Percentiles rank a stretch among this genome's conserved stretches.
Evolutionary conservation across 2,113 vertebrate species (phyloP).

Genomic region (Synchiropus splendidus): DNA sequence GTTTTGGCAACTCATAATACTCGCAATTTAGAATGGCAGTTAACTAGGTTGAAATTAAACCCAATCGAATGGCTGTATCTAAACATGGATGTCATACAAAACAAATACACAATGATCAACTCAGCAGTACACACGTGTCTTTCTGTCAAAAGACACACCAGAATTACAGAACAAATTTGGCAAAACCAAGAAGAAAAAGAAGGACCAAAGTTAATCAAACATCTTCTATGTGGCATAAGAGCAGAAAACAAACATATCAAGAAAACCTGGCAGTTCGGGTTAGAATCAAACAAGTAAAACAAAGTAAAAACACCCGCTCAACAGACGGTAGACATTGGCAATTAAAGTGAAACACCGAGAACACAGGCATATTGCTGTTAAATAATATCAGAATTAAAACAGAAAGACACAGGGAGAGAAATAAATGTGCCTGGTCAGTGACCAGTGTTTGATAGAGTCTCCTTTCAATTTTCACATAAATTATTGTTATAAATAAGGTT

Average conservation of each 20-base stretch:
- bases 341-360: conserved; percentile 27
- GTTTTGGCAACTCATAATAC: conserved; percentile 14
- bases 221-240: conserved; percentile 34
- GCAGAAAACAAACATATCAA: conserved; percentile 44
- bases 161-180: conserved; percentile 49
- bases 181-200: conserved; percentile 55
- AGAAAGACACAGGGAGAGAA: conserved; percentile 28
- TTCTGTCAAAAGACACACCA: conserved; percentile 23
- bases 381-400: conserved; percentile 22
- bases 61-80: conserved; percentile 11
- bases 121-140: conserved; percentile 19
- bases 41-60: conserved; percentile 20
- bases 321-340: conserved; percentile 49
- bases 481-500: conserved; percentile 62
- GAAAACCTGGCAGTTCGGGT: conserved; percentile 54
- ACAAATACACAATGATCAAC: conserved; percentile 31
- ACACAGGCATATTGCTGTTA: conserved; percentile 44
- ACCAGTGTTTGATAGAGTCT: conserved; percentile 40
- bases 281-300: conserved; percentile 24
- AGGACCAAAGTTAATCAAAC: conserved; percentile 41
- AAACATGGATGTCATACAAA: conserved; percentile 32
- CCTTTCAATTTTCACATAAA: conserved; percentile 56
- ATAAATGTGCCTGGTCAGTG: conserved; percentile 40
- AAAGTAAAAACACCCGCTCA: conserved; percentile 28
- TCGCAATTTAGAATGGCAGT: conserved; percentile 39